Evolutionary conservation across 2,888 invertebrate genomes (phyloP), one percentile per base, ranked within the genome.

Genomic region (Aplocera efformata): DNA sequence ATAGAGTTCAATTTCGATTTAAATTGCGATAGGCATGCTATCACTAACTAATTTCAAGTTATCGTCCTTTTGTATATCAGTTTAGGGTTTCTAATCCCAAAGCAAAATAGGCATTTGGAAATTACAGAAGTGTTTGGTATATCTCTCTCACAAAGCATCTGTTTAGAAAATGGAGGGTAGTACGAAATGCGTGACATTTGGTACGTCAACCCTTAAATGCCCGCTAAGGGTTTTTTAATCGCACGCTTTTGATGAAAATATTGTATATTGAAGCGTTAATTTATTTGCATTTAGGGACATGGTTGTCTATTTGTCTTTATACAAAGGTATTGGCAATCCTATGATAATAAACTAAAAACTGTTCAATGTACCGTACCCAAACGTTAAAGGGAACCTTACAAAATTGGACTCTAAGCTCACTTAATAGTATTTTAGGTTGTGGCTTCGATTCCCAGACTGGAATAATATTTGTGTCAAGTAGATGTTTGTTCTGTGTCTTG

Each of bases 121-220:
- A 36, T 22, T 22, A 26, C 10, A 27, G 24, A 50, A 36, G 23
- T 33, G 32, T 27, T 38, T 33, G 22, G 24, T 32, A 21, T 24
- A 39, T 40, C 28, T 45, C 42, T 52, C 50, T 52, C 50, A 53
- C 47, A 58, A 49, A 65, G 66, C 81, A 80, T 81, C 78, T 80
- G 82, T 76, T 78, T 69, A 29, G 7, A 58, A 41, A 46, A 70
- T 70, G 68, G 63, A 72, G 67, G 70, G 68, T 62, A 48, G 44
- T 44, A 38, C 46, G 59, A 63, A 69, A 55, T 53, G 52, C 70
- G 64, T 74, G 73, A 80, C 81, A 82, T 83, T 82, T 80, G 77
- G 74, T 60, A 56, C 59, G 39, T 35, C 40, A 61, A 61, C 67
- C 65, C 69, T 72, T 74, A 75, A 80, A 70, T 62, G 65, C 48